phyloP scores from a whole-genome alignment of 2,113 vertebrate genomes.

The Bostrychus sinensis region DNA sequence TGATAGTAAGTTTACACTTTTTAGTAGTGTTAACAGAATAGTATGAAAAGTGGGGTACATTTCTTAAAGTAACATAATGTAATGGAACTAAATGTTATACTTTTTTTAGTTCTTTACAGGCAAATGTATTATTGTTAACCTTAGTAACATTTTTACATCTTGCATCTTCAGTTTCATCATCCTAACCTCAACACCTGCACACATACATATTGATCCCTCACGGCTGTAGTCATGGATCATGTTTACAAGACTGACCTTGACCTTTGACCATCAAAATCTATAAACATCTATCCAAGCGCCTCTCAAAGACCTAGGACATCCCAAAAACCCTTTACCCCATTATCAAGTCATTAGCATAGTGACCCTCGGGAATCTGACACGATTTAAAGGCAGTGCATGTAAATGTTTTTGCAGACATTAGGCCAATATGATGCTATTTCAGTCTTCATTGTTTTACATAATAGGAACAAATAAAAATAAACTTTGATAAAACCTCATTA shows the following conservation, averaged over 20 bases:
- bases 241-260: background rate
- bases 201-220: background rate
- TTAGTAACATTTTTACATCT: too few relatives aligned
- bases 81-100: too few relatives aligned
- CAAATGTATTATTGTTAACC: too few relatives aligned
- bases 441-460: background rate
- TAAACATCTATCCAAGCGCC: background rate
- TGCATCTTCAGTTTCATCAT: too few relatives aligned
- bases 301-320: background rate
- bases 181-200: background rate
- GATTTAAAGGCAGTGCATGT: background rate
- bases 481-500: background rate
- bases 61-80: too few relatives aligned
- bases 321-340: background rate
- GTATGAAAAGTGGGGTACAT: too few relatives aligned
- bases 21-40: too few relatives aligned
- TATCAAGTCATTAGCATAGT: background rate
- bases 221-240: background rate
- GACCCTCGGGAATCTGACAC: background rate
- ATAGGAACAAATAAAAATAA: background rate
- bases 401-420: background rate
- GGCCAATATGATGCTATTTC: background rate
- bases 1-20: too few relatives aligned
- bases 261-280: conserved; percentile 1
- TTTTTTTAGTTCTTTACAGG: too few relatives aligned